Percentiles rank a stretch among this genome's conserved stretches.
Evolutionary conservation across 1,140 invertebrate genomes (phyloP).

Genomic region (Oncopeltus fasciatus): DNA sequence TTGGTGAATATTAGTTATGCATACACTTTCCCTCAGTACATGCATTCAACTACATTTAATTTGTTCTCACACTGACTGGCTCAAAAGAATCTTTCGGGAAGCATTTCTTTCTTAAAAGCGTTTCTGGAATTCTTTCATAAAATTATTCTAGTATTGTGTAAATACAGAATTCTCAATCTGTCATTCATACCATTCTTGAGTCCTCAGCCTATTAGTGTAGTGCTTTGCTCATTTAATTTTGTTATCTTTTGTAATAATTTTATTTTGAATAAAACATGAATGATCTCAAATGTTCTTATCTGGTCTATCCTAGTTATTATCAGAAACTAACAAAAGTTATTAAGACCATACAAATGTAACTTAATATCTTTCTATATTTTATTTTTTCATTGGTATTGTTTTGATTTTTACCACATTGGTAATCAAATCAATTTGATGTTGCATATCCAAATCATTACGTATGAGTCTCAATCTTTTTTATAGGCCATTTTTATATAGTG

Average conservation of each 20-base stretch:
- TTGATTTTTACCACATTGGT: constrained; percentile 1
- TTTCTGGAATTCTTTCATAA: background rate
- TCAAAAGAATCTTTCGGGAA: background rate
- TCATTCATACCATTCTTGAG: background rate
- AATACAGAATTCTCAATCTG: too few relatives aligned
- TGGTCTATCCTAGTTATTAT: background rate
- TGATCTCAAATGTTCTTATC: background rate
- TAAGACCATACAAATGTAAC: background rate
- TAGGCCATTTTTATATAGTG: background rate
- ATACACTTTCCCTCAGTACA: background rate
- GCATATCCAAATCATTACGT: background rate
- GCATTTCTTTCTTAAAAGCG: background rate
- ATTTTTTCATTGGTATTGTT: background rate
- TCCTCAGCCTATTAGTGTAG: background rate
- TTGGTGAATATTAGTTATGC: background rate
- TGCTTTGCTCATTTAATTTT: background rate
- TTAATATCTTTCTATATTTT: background rate
- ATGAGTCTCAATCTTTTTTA: background rate
- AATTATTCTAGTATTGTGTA: background rate
- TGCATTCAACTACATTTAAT: background rate
- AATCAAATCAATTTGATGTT: background rate
- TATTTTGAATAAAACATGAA: background rate
- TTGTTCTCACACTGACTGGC: background rate
- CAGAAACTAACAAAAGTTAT: background rate
- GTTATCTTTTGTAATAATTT: background rate